These are phyloP conservation scores for Trachelus tabidus DNA, from an alignment of 2,888 invertebrate genomes.

Conservation along the genomic window DNA sequence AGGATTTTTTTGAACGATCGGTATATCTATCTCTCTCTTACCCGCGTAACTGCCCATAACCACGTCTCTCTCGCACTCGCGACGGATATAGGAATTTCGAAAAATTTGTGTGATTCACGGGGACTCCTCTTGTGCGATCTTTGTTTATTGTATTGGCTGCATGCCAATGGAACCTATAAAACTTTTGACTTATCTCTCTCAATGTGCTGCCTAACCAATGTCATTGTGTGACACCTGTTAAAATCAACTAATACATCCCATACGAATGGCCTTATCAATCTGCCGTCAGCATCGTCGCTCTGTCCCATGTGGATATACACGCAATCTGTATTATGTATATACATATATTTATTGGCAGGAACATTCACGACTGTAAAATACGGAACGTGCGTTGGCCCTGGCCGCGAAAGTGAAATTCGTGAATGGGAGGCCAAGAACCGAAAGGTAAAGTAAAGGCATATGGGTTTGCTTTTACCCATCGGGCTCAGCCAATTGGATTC, in stretches of 20 bases:
- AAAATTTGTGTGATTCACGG: background rate
- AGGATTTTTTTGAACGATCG: background rate
- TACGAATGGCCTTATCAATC: background rate
- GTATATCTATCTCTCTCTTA: background rate
- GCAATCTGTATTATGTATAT: background rate
- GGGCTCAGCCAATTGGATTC: background rate
- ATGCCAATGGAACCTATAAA: background rate
- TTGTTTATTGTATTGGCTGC: background rate
- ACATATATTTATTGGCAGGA: background rate
- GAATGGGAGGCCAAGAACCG: constrained; percentile 36
- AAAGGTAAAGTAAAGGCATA: constrained; percentile 34
- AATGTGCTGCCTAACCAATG: background rate
- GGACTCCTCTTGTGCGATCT: background rate
- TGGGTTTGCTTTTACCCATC: constrained; percentile 14
- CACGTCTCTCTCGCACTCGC: background rate
- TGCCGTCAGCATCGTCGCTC: background rate
- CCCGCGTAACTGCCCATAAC: background rate
- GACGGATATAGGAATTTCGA: background rate
- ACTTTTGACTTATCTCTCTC: background rate
- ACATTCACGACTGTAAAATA: constrained; percentile 15
- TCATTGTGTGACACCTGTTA: background rate
- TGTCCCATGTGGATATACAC: background rate
- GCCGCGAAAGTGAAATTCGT: constrained; percentile 61
- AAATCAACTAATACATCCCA: background rate
- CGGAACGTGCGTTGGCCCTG: constrained; percentile 41